These are phyloP conservation scores for Megalops atlanticus DNA, from an alignment of 2,113 vertebrate genomes.

Conservation along the genomic window DNA sequence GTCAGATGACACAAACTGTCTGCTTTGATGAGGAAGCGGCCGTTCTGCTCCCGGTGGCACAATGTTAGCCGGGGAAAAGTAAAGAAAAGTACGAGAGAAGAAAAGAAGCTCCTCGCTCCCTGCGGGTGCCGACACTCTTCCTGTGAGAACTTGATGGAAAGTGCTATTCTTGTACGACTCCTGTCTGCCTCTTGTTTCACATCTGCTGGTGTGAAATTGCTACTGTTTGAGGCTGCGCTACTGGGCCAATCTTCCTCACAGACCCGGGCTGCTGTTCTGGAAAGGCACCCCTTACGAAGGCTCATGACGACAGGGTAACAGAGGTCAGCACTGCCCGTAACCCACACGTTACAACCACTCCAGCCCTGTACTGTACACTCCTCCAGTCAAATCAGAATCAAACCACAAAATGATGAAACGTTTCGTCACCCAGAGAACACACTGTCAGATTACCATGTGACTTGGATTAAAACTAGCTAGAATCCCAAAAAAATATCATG, in stretches of 20 bases:
- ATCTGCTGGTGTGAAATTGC: not conserved
- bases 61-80: not conserved
- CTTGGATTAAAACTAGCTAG: no score
- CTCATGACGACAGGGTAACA: not conserved
- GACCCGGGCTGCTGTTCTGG: not conserved
- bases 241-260: not conserved
- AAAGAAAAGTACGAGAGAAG: not conserved
- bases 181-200: not conserved
- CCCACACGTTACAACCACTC: not conserved
- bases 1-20: not conserved
- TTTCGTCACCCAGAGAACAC: no score
- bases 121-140: not conserved
- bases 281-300: not conserved
- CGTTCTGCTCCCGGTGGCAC: not conserved
- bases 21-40: not conserved
- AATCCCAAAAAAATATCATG: no score
- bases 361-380: no score
- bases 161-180: not conserved
- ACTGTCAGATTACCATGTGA: no score
- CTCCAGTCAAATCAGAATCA: no score
- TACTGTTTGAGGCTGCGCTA: not conserved
- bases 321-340: no score
- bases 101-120: not conserved
- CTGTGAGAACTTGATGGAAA: not conserved
- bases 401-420: no score